These are phyloP conservation scores for Archegozetes longisetosus DNA, from an alignment of 1,140 invertebrate species.

Conservation along the genomic window DNA sequence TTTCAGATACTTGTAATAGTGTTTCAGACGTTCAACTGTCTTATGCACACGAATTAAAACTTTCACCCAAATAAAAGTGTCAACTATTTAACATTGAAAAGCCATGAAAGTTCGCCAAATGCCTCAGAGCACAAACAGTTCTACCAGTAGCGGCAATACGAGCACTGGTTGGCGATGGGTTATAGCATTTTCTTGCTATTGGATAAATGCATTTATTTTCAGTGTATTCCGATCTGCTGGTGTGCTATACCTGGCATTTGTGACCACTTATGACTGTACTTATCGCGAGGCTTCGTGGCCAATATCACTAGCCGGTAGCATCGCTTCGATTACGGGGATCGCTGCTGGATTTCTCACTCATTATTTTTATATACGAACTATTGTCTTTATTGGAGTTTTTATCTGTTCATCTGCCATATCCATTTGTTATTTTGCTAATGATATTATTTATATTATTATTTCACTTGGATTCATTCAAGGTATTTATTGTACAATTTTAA, in stretches of 20 bases:
- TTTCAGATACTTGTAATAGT: too few relatives aligned
- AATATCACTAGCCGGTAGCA: conserved; percentile 14
- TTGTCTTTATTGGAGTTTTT: conserved; percentile 16
- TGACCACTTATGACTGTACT: conserved; percentile 19
- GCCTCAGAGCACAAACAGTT: too few relatives aligned
- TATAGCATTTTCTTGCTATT: conserved; percentile 16
- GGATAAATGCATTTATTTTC: conserved; percentile 21
- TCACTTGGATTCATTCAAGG: conserved; percentile 19
- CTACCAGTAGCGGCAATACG: too few relatives aligned
- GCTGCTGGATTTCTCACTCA: conserved; percentile 19
- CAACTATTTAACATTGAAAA: too few relatives aligned
- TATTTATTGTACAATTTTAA: conserved; percentile 2
- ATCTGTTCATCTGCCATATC: conserved; percentile 13
- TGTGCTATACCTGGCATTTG: conserved; percentile 19
- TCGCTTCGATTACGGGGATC: conserved; percentile 11
- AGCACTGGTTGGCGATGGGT: conserved; percentile 17
- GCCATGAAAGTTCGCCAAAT: too few relatives aligned
- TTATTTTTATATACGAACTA: conserved; percentile 17
- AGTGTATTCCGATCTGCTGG: conserved; percentile 21
- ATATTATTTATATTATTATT: conserved; percentile 16
- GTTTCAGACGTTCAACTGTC: too few relatives aligned
- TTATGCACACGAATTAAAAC: too few relatives aligned
- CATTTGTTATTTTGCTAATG: conserved; percentile 15
- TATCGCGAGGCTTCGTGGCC: conserved; percentile 21
- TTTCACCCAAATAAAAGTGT: too few relatives aligned